Evolutionary conservation across 2,888 invertebrate species (phyloP), one percentile per base, ranked within the genome.

Genomic region (Entomobrya multifasciata): DNA sequence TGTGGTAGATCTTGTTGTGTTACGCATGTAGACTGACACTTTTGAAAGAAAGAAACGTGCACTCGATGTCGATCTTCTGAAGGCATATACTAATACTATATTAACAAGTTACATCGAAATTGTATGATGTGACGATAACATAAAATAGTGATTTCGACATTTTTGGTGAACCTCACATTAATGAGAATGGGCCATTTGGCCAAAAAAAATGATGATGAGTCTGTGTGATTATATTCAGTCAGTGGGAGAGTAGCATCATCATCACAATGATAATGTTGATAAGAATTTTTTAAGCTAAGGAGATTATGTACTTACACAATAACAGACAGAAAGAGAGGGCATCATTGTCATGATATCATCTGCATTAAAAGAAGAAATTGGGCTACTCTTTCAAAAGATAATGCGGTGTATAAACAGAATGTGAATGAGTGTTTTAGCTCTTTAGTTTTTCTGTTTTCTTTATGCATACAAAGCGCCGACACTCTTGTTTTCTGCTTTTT

Each of bases 351-450:
- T 55, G n/a, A n/a, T n/a, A 57, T 30, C 30, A 22, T 67, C 67
- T 44, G 20, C 67, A 22, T 27, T 11, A 80, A 49, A 8, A 79
- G 49, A 49, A 20, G 60, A 80, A 70, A 70, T 80, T 80, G 70
- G 70, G 70, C 80, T 80, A 80, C 70, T 80, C 67, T 70, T 67
- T 70, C 44, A 52, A 80, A 79, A 80, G 70, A 83, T 62, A 76
- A 83, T 83, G 83, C 25, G 22, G 44, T 76, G 83, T 83, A 76
- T 62, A 83, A 83, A 76, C 83, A 83, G 60, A 82, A 72, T 72
- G 81, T 72, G 83, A 83, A 83, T 83, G 83, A 83, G 25, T 82
- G 82, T 65, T 80, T 83, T 65, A 83, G 62, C 76, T 74, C 76
- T 80, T 76, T 72, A 65, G 52, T 44, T 67, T 67, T 44, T 67